phyloP scores from a whole-genome alignment of 2,113 vertebrate genomes.

The Spermophilus dauricus region DNA sequence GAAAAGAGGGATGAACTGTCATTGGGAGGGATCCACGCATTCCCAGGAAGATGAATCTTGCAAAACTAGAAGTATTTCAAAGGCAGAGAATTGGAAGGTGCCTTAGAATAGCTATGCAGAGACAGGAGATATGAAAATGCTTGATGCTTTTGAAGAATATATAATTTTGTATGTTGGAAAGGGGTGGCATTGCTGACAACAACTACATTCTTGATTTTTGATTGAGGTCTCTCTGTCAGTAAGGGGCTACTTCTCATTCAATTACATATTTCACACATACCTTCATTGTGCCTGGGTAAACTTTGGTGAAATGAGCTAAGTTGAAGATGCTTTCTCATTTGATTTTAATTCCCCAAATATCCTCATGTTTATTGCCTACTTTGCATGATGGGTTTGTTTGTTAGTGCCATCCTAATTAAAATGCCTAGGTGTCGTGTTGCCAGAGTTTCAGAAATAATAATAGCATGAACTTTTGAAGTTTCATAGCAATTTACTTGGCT shows the following conservation, averaged over 20 bases:
- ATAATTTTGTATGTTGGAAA: neutral
- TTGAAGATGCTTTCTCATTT: constrained; percentile 52
- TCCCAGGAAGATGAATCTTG: neutral
- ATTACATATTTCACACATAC: neutral
- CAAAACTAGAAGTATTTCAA: neutral
- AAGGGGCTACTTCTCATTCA: neutral
- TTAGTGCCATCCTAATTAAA: constrained; percentile 34
- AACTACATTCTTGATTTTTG: neutral
- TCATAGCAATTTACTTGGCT: constrained; percentile 46
- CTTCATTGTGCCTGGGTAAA: neutral
- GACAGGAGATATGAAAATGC: neutral
- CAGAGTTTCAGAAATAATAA: constrained; percentile 61
- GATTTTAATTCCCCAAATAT: constrained; percentile 61
- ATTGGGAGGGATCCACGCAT: neutral
- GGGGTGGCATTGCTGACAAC: neutral
- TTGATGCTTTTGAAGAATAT: neutral
- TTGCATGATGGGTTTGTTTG: neutral
- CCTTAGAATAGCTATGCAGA: neutral
- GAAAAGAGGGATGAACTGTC: neutral
- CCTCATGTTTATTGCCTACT: constrained; percentile 53
- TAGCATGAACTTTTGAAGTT: constrained; percentile 20
- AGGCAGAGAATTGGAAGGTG: neutral
- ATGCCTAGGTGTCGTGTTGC: constrained; percentile 23
- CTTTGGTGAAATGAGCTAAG: constrained; percentile 49
- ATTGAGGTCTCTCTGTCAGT: neutral